A percentile compares a stretch with the other conserved stretches of the same genome.
These are phyloP conservation scores for Temnothorax nylanderi DNA, from an alignment of 1,140 invertebrate species.

Conservation along the genomic window DNA sequence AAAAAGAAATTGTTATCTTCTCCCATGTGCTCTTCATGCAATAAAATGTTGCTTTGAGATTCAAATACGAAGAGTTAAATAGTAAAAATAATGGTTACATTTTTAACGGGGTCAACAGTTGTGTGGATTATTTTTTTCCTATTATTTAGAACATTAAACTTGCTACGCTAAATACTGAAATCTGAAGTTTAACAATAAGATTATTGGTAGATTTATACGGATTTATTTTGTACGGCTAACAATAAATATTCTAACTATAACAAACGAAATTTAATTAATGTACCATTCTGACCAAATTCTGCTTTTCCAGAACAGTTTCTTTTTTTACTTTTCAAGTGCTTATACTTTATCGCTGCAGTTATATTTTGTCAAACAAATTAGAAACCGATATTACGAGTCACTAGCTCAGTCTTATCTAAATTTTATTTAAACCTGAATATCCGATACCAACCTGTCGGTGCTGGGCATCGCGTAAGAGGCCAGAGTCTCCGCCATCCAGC, in stretches of 20 bases:
- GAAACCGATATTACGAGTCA: neutral
- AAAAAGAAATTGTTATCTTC: neutral
- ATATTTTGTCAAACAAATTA: neutral
- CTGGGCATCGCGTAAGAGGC: constrained; percentile 94
- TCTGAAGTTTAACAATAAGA: no score
- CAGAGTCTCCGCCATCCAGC: constrained; percentile 94
- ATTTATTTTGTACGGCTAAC: neutral
- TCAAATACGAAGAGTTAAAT: neutral
- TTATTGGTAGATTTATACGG: no score
- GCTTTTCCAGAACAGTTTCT: neutral
- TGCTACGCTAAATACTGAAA: no score
- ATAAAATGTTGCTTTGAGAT: no score
- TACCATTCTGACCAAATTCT: neutral
- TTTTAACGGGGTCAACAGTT: neutral
- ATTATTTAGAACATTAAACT: neutral
- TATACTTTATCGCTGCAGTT: neutral
- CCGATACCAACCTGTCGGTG: constrained; percentile 86
- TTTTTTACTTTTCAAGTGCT: neutral
- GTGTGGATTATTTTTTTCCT: neutral
- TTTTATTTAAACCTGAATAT: neutral
- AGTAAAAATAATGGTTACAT: neutral
- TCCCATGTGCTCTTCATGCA: neutral
- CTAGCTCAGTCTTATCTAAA: neutral
- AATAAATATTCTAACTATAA: neutral
- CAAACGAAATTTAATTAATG: neutral